Conservation (phyloP, 2,113 vertebrate species). For the Tachuris rubrigastra region DNA sequence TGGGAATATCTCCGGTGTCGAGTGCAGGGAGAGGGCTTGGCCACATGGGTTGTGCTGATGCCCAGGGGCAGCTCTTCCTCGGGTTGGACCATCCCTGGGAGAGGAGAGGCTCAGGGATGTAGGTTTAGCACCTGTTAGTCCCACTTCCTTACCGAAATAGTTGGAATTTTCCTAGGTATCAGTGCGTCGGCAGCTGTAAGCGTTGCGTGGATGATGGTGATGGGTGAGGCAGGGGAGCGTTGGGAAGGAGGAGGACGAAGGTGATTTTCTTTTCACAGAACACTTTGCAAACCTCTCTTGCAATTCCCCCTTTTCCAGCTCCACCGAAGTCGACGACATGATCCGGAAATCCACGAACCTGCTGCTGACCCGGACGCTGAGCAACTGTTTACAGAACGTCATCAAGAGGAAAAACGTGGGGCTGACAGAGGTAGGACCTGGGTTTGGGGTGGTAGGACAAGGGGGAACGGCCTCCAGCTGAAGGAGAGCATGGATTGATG, state of each 20-base stretch:
- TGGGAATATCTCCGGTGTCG: accelerated
- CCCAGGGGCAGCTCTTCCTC: too few relatives aligned
- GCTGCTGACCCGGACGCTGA: slow-evolving; percentile 91
- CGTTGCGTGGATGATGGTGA: accelerated
- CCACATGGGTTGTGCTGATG: accelerated
- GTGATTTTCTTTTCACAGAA: neutral
- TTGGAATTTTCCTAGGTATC: accelerated
- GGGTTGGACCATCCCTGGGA: neutral
- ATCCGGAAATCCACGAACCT: slow-evolving; percentile 97
- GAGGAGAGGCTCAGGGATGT: too few relatives aligned
- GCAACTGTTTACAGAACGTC: slow-evolving; percentile 91
- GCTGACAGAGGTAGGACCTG: slow-evolving; percentile 83
- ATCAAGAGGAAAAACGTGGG: slow-evolving; percentile 96
- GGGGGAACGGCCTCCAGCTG: neutral
- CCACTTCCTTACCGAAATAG: neutral
- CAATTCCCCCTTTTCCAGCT: slow-evolving; percentile 69
- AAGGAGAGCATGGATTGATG: neutral
- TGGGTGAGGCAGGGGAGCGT: accelerated
- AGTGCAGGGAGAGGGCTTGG: accelerated
- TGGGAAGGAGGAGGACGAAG: neutral
- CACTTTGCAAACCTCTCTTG: neutral
- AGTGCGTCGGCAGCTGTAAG: accelerated
- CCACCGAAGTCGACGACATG: slow-evolving; percentile 97
- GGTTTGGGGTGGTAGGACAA: neutral
- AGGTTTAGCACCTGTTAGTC: accelerated